Evolutionary conservation across 2,888 invertebrate species (phyloP), one percentile per base, ranked within the genome.

Genomic region (Omphaloscelis lunosa): DNA sequence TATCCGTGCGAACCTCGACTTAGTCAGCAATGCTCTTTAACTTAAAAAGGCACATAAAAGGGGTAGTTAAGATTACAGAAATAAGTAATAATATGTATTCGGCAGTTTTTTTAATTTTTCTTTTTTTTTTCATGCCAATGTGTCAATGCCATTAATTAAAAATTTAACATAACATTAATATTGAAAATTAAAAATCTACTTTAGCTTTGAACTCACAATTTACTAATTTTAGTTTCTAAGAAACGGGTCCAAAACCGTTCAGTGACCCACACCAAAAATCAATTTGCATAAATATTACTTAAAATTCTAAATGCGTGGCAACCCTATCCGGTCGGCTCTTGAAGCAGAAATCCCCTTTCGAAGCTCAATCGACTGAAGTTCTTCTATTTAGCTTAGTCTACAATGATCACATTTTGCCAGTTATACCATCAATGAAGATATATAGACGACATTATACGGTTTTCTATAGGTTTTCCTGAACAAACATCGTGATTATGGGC

Each of bases 281-380:
- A 45, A 65, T 65, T 45, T 41, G 5, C 27, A 27, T 27, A 59
- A 59, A 59, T 23, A 62, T 27, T 6, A 9, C 9, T 3, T 29
- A 17, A n/a, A 29, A 29, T 5, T 17, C 12, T 2, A 7, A 48
- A 45, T 9, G n/a, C n/a, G 7, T 81, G 74, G 51, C 48, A 45
- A 59, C 39, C 74, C 72, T 74, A 66, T 0, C 29, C n/a, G 34
- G 8, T 45, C 68, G 41, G 29, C 62, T 72, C 58, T 74, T 72
- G 34, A 72, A 63, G 58, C 61, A 72, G 68, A 67, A 67, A 66
- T 77, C 45, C 69, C 72, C 48, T 12, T 51, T 66, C 8, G 39
- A 69, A 8, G 45, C 23, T 77, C 73, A 81, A 70, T 70, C 58
- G 74, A 61, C 23, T 75, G 74, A 72, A 81, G 77, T 82, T 68